Percentiles rank a stretch among this genome's conserved stretches.
phyloP scores from a whole-genome alignment of 2,888 invertebrate species.

The Pardosa pseudoannulata region DNA sequence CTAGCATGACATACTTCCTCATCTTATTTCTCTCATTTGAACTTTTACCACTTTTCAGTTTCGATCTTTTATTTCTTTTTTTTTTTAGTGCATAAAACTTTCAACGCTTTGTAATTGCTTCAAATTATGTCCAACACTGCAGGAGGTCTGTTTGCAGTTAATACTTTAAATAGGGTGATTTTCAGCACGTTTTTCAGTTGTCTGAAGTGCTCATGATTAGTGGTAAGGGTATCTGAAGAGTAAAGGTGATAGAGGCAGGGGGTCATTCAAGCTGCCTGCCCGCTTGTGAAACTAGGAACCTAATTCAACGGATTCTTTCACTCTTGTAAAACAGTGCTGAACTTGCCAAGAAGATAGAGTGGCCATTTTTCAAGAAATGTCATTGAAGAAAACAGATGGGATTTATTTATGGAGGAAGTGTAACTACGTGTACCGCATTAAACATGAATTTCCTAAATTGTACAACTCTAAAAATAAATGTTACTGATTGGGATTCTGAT shows the following conservation, averaged over 20 bases:
- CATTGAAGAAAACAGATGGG: background rate
- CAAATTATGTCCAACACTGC: conserved; percentile 29
- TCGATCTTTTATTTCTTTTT: conserved; percentile 41
- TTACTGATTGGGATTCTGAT: too few relatives aligned
- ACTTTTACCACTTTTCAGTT: conserved; percentile 41
- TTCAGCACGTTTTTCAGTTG: conserved; percentile 7
- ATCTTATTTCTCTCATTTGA: conserved; percentile 31
- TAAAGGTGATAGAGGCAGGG: background rate
- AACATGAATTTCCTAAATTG: background rate
- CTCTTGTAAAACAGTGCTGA: background rate
- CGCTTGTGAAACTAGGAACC: background rate
- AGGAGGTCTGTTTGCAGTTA: conserved; percentile 21
- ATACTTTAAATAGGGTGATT: conserved; percentile 29
- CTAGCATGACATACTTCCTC: conserved; percentile 54
- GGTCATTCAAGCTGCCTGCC: background rate
- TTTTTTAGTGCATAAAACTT: conserved; percentile 38
- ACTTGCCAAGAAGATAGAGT: background rate
- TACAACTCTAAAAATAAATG: too few relatives aligned
- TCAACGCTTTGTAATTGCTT: conserved; percentile 33
- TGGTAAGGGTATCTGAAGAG: conserved; percentile 19
- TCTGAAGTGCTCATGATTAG: conserved; percentile 7
- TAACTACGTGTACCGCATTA: too few relatives aligned
- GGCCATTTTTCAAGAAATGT: background rate
- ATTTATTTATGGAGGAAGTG: background rate
- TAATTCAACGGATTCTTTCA: background rate